phyloP scores from a whole-genome alignment of 35 echinoderm and acorn worm genomes.

The Stichopus chloronotus region DNA sequence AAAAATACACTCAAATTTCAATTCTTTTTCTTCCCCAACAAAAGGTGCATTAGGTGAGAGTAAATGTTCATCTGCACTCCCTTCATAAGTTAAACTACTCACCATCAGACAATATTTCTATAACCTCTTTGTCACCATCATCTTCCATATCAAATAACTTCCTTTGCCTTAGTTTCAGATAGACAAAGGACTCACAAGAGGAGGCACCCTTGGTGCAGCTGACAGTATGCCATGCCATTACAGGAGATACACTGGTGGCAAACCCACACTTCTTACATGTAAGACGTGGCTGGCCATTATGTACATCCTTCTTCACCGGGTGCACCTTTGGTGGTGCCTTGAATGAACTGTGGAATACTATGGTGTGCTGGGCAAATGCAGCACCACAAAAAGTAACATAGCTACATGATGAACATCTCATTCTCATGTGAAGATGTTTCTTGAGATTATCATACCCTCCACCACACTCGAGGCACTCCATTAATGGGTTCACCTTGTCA shows the following conservation, averaged over 20 bases:
- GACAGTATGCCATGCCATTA: slow-evolving; percentile 56
- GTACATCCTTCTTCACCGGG: slow-evolving; percentile 43
- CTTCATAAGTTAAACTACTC: background rate
- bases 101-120: slow-evolving; percentile 54
- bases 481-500: background rate
- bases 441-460: slow-evolving; percentile 9
- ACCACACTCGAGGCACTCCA: slow-evolving; percentile 62
- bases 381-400: slow-evolving; percentile 57
- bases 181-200: slow-evolving; percentile 53
- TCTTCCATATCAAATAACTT: slow-evolving; percentile 35
- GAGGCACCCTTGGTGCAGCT: slow-evolving; percentile 34
- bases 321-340: slow-evolving; percentile 48
- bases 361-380: slow-evolving; percentile 54
- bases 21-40: no score
- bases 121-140: slow-evolving; percentile 36
- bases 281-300: background rate
- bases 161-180: slow-evolving; percentile 42
- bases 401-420: slow-evolving; percentile 51
- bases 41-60: no score
- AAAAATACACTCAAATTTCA: no score
- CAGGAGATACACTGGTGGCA: background rate
- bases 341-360: slow-evolving; percentile 56
- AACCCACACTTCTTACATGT: slow-evolving; percentile 48
- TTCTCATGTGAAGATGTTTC: background rate
- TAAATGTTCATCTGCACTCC: no score